These are phyloP conservation scores for Anser cygnoides DNA, from an alignment of 2,113 vertebrate genomes.

Conservation along the genomic window DNA sequence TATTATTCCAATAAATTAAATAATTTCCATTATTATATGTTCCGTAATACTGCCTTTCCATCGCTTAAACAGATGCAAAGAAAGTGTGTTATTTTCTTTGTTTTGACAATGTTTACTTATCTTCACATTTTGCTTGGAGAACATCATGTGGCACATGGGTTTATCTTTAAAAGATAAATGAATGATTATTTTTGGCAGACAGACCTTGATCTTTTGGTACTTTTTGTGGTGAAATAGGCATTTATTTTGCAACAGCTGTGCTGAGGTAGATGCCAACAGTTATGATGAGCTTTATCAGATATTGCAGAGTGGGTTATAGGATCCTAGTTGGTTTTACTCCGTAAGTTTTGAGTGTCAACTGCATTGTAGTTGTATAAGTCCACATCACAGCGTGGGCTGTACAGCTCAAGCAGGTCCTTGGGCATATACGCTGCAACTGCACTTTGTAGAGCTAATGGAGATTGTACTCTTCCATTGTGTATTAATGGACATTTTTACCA, in stretches of 20 bases:
- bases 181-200: neutral
- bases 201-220: neutral
- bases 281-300: neutral
- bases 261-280: neutral
- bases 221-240: neutral
- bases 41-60: neutral
- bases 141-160: accelerated
- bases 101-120: neutral
- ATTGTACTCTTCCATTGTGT: accelerated
- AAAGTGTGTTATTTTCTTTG: neutral
- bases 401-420: neutral
- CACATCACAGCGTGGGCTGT: neutral
- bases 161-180: neutral
- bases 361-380: neutral
- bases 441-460: neutral
- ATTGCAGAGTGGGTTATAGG: neutral
- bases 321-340: neutral
- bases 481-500: neutral
- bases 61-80: neutral
- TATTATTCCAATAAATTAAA: neutral
- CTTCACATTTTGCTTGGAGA: neutral
- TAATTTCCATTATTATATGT: neutral
- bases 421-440: neutral
- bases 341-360: neutral
- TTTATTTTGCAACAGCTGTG: neutral